Conservation (phyloP, 1,140 invertebrate genomes). For the Pomacea maculata region DNA sequence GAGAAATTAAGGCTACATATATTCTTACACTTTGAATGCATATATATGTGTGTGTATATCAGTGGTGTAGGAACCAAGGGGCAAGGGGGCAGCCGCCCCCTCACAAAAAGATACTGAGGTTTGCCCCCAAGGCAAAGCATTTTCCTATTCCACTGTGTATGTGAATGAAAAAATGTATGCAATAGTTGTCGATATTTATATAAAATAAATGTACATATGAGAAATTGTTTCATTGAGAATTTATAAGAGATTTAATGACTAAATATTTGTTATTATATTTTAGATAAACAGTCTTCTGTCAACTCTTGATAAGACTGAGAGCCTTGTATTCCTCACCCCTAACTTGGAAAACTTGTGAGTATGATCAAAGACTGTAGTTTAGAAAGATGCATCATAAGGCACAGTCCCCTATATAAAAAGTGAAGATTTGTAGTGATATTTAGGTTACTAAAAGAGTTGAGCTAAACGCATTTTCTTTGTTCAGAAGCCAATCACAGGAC, state of each 20-base stretch:
- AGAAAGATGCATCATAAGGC: no score
- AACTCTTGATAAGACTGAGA: neutral
- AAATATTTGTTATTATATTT: neutral
- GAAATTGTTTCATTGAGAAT: neutral
- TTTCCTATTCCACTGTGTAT: neutral
- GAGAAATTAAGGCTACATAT: neutral
- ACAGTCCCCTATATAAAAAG: no score
- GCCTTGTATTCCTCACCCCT: neutral
- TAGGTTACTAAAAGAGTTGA: no score
- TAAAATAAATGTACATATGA: neutral
- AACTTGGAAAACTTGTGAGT: constrained; percentile 4
- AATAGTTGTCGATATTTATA: neutral
- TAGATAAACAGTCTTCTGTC: neutral
- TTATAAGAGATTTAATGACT: neutral
- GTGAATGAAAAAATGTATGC: neutral
- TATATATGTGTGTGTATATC: no score
- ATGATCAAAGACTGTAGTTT: no score
- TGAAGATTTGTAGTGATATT: no score
- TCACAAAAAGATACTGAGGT: neutral
- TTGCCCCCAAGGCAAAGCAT: neutral
- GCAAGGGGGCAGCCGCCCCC: no score
- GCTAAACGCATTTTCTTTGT: no score
- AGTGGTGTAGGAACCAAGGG: neutral
- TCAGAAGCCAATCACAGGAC: no score
- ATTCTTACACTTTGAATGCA: neutral